Base-by-base conservation (phyloP, 2,888 invertebrate species). In the Pollenia angustigena region DNA sequence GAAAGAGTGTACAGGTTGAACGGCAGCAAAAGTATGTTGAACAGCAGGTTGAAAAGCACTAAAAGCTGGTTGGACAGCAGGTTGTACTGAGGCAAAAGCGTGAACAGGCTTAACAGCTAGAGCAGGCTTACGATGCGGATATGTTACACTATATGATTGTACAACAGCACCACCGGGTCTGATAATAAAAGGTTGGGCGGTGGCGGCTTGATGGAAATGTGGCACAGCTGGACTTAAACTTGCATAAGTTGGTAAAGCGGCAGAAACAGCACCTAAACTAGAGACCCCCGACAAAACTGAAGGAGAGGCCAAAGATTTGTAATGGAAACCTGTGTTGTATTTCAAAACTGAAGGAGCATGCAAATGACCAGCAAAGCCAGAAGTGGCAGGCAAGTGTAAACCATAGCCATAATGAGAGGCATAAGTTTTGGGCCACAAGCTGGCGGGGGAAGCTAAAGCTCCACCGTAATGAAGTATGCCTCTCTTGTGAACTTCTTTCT, bases 81-180 rank as follows among this genome's bases (percentile, higher is more conserved):
- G 32, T 32, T 32, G 32, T 32, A 82, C 85, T 0, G 89, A 88
- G 23, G 88, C 89, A 42, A 88, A 69, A n/a, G 78, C 16, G 54
- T 76, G 69, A 10, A 58, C 81, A 48, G 85, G 88, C 58, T 80
- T 86, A 16, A 88, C 85, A 10, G 88, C 86, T 6, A 88, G 85
- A 7, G 90, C 74, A 1, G 91, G 89, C 60, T 90, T 89, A 7
- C 91, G 92, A n/a, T 91, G 91, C 7, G 93, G 93, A 85, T 92
- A 93, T 80, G 92, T 93, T 44, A 91, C 92, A 84, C 90, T 92
- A 85, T 92, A 92, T 0, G 93, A 92, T 48, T 91, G 90, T 42
- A 93, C 92, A 1, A 92, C 89, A 2, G 93, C 93, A 42, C 91
- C 91, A 50, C 93, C 93, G 0, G 93, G 93, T 48, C 92, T 91